phyloP scores from a whole-genome alignment of 1,140 invertebrate species.

The Meloidogyne floridensis region DNA sequence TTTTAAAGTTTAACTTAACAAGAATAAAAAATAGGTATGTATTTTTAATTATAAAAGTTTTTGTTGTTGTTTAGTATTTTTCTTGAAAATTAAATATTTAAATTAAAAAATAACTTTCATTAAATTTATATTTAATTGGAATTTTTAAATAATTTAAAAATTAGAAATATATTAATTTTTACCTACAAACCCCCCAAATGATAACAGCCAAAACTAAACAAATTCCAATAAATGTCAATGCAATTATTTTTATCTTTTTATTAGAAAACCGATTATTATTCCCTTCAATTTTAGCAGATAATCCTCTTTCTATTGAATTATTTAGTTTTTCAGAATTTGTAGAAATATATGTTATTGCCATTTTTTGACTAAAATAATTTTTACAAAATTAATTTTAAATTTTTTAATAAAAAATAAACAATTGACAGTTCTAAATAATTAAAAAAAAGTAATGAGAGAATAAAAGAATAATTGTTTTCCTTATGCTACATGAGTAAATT shows the following conservation, averaged over 20 bases:
- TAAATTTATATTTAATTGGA: not conserved
- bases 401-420: too few relatives aligned
- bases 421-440: too few relatives aligned
- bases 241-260: slow-evolving; percentile 8
- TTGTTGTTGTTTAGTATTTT: too few relatives aligned
- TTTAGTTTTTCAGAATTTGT: not conserved
- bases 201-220: slow-evolving; percentile 1
- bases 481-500: too few relatives aligned
- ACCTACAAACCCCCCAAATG: slow-evolving; percentile 3
- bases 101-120: not conserved
- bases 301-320: slow-evolving; percentile 1
- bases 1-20: too few relatives aligned
- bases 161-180: not conserved
- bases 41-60: too few relatives aligned
- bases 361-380: not conserved
- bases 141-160: not conserved
- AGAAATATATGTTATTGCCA: slow-evolving; percentile 5
- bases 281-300: not conserved
- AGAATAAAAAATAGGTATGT: too few relatives aligned
- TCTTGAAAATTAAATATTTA: not conserved
- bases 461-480: too few relatives aligned
- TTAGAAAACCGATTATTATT: not conserved
- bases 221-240: slow-evolving; percentile 11
- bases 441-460: too few relatives aligned
- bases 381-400: not conserved